Evolutionary conservation across 2,113 vertebrate genomes (phyloP), one percentile per base, ranked within the genome.

Genomic region (Marmota monax): DNA sequence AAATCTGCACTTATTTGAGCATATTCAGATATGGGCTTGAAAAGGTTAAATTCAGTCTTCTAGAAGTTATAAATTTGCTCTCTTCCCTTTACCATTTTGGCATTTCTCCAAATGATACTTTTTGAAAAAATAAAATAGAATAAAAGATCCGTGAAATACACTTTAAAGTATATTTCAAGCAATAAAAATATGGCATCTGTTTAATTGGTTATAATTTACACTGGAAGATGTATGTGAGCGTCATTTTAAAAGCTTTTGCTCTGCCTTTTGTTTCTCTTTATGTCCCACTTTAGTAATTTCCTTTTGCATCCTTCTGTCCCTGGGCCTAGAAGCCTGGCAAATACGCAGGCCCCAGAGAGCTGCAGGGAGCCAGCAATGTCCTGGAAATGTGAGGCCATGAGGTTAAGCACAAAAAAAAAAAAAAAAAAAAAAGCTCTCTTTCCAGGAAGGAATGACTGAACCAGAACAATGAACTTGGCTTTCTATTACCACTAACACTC

Each of bases 401-500:
- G 96, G 95, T 92, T 95, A 93, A 92, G 12, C 83, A 45, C 37
- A 39, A 95, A 10, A 58, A 93, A 87, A 67, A 42, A 42, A 42
- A 42, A 42, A 42, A 45, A 45, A 45, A 45, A 45, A 37, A 37
- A 37, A 37, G 12, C 48, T 94, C 67, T 95, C 96, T 95, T 98
- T 97, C 97, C 96, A 97, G 97, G 95, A 97, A 97, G 95, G 92
- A 90, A 72, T 87, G 80, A 94, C 70, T 89, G 82, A 83, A 65
- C 90, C 79, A 79, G 61, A 88, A 51, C 87, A 48, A 89, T 0
- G 72, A 94, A 84, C 94, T 96, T 90, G 93, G 70, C 83, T 72
- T 72, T 88, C 95, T 32, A 5, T 84, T n/a, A 93, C 79, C 84
- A 23, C 61, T 92, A 86, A 8, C 34, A 84, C 80, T 92, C 16